Evolutionary conservation across 1,140 invertebrate species (phyloP), one percentile per base, ranked within the genome.

Genomic region (Bombus fervidus): DNA sequence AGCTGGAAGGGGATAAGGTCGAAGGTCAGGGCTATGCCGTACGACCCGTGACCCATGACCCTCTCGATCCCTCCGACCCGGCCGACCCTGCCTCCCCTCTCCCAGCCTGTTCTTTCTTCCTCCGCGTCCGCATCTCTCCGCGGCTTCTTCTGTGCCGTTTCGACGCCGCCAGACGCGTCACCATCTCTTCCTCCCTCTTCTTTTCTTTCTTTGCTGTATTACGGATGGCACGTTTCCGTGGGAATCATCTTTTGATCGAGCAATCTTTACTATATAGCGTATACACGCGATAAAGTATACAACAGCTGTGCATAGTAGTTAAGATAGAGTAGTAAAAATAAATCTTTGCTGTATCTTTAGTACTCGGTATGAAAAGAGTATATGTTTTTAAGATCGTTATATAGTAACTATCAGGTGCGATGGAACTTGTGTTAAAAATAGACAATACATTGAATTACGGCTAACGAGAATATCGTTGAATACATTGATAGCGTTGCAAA

Each of bases 21-120:
- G 91, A 92, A 93, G 94, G 94, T 95, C 94, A 95, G 93, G 94
- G 94, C 93, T 94, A 94, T 92, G 92, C 91, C 90, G 91, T 92
- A 93, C 91, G 94, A 94, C 93, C 93, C 92, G 90, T 91, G 93
- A 94, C 94, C 93, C 92, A 73, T 90, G 94, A 94, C 92, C 91
- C 91, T 91, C 91, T 86, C 89, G 92, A 94, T 90, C 92, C 91
- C 89, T 86, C 88, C 91, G 92, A 92, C 92, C 92, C 90, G 74
- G 75, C 80, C 86, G 91, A 93, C 92, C 92, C 89, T 64, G 71
- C 68, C 81, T 73, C 69, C 34, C 39, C 73, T 74, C 28, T 9
- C 37, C 18, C 15, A 4, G 43, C 28, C 47, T 37, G 12, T 15
- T 64, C 66, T 39, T 87, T 86, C 81, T 86, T 85, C 78, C 83